These are phyloP conservation scores for Platypus cylindrus DNA, from an alignment of 2,888 invertebrate genomes.

Conservation along the genomic window DNA sequence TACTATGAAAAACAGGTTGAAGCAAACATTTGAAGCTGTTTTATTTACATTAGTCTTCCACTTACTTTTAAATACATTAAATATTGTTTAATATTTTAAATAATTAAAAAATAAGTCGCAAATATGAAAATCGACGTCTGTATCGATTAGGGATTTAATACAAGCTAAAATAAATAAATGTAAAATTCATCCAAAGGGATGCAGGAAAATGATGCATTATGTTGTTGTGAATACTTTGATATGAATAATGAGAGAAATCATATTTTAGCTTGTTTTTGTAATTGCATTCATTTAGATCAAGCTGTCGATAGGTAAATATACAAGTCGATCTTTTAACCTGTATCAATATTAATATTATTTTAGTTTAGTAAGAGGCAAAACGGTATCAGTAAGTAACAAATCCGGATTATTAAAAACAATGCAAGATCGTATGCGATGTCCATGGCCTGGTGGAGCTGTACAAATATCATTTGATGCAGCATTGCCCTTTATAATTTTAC, in stretches of 20 bases:
- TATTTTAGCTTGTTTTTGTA: conserved; percentile 45
- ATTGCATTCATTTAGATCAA: conserved; percentile 44
- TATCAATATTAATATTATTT: conserved; percentile 16
- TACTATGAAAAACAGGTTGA: no score
- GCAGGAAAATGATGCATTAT: conserved; percentile 34
- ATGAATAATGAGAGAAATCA: conserved; percentile 38
- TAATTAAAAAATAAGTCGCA: no score
- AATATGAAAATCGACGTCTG: no score
- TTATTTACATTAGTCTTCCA: no score
- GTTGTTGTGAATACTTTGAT: conserved; percentile 48
- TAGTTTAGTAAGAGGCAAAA: conserved; percentile 33
- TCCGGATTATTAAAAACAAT: conserved; percentile 28
- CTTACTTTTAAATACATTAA: no score
- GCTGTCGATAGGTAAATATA: conserved; percentile 41
- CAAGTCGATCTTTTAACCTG: no score
- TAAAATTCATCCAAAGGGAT: no score
- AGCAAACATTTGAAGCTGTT: no score
- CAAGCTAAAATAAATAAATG: no score
- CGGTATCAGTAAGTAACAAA: conserved; percentile 27
- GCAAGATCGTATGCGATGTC: conserved; percentile 43
- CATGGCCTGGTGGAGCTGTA: conserved; percentile 47
- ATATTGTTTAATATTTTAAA: no score
- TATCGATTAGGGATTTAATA: no score
- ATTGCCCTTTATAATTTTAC: conserved; percentile 39
- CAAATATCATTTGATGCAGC: conserved; percentile 39